Base-by-base conservation (phyloP, 2,888 invertebrate genomes). In the Caenorhabditis plicata region DNA sequence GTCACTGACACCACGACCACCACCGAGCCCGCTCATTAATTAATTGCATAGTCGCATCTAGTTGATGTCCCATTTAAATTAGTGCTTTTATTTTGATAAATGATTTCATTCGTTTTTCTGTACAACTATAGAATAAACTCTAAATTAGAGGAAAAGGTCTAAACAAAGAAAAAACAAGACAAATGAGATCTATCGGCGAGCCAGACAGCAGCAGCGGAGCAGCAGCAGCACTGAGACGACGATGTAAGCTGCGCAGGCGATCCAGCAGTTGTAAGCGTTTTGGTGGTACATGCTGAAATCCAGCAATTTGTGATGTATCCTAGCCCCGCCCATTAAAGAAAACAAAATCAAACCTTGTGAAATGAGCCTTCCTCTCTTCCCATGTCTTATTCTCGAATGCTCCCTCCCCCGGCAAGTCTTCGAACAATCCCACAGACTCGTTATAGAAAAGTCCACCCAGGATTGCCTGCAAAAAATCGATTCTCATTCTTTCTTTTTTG, bases 1-100 rank as follows among this genome's bases (percentile, higher is more conserved):
- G 71, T 73, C 31, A 77, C 76, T 25, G 76, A 77, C 44, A 70
- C 75, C 20, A 72, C 72, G 13, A 74, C 74, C 15, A 71, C 69
- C 3, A 69, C 69, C 29, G 55, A n/a, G n/a, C n/a, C n/a, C n/a
- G n/a, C n/a, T n/a, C n/a, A 56, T 20, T 60, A 46, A 48, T 25
- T 41, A 9, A 11, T 7, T n/a, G 8, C 7, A 35, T 35, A 35
- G 5, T 15, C 7, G 13, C 35, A 35, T n/a, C 5, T 7, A n/a
- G 9, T 33, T 33, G 17, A 13, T 19, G 15, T n/a, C 7, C 19
- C n/a, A n/a, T n/a, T n/a, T n/a, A n/a, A n/a, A n/a, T n/a, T n/a
- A n/a, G n/a, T n/a, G n/a, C n/a, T n/a, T 43, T 11, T 35, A 13
- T 39, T 31, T 39, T 40, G 32, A 23, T 49, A 32, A 35, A 42